These are phyloP conservation scores for Escarpia spicata DNA, from an alignment of 2,888 invertebrate genomes.

Conservation along the genomic window DNA sequence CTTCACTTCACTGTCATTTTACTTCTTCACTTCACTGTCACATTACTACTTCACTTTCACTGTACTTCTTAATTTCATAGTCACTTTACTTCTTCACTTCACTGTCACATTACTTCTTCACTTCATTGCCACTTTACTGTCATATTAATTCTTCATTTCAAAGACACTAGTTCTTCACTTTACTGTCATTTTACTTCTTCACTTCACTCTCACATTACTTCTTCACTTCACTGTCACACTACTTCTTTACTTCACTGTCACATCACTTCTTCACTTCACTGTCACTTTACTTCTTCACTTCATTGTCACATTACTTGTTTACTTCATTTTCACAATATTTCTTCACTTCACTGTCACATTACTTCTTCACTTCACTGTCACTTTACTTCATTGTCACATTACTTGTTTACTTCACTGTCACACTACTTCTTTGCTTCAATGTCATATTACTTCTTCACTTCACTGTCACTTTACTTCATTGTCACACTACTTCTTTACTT, in stretches of 20 bases:
- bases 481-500: too few species aligned
- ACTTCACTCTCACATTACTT: neutral
- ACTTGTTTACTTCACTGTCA: neutral
- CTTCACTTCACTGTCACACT: constrained; percentile 39
- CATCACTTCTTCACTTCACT: neutral
- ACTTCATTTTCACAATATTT: neutral
- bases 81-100: too few species aligned
- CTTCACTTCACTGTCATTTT: too few species aligned
- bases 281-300: constrained; percentile 78
- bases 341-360: constrained; percentile 69
- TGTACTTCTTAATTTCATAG: too few species aligned
- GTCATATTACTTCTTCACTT: too few species aligned
- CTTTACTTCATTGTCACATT: constrained; percentile 83
- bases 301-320: neutral
- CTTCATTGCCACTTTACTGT: too few species aligned
- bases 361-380: neutral
- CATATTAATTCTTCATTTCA: neutral
- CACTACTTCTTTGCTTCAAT: neutral
- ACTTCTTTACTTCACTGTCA: constrained; percentile 39
- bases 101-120: neutral
- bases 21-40: too few species aligned
- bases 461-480: too few species aligned
- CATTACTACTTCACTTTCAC: too few species aligned
- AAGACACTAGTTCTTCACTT: constrained; percentile 37
- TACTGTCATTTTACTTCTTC: constrained; percentile 70